Evolutionary conservation across 1,140 invertebrate species (phyloP), one percentile per base, ranked within the genome.

Genomic region (Papilio dardanus): DNA sequence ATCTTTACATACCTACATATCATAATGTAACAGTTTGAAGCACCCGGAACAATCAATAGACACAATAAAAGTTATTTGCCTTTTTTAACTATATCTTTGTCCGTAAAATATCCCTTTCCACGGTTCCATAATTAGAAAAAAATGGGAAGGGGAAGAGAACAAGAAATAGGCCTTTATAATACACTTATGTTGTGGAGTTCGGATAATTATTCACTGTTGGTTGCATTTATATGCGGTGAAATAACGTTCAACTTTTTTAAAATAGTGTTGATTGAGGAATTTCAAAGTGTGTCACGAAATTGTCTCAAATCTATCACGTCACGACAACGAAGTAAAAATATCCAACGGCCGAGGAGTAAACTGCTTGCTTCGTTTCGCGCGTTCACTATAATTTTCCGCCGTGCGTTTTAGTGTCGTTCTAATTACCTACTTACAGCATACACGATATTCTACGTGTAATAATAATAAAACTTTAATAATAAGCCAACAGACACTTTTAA

Each of bases 381-480:
- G 71, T 73, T 73, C 31, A 12, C 35, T 54, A 73, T 35, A 58
- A 71, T 73, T 58, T 73, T 58, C 30, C 19, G 71, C 46, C 33
- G 46, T 24, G 71, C 46, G 58, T 73, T 73, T 58, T 73, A 58
- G 46, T 73, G 46, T 35, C 50, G 71, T 73, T 73, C 71, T 73
- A 73, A 73, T 73, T 73, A 73, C 71, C 71, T 73, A 73, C 71
- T 54, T 54, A 73, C 30, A 73, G 42, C 31, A 14, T 21, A 58
- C 71, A 54, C 16, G 46, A 73, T 58, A 33, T 46, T n/a, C 33
- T 21, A 30, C 33, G n/a, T 58, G 30, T 21, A 54, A 73, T 73
- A 19, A 73, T 58, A 54, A 62, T 62, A 62, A 62, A 28, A 54
- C 46, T 54, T 54, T 12, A 46, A 24, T 54, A 54, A 54, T 54